Evolutionary conservation across 2,113 vertebrate genomes (phyloP).

Genomic region (Cyphomyrus discorhynchus): DNA sequence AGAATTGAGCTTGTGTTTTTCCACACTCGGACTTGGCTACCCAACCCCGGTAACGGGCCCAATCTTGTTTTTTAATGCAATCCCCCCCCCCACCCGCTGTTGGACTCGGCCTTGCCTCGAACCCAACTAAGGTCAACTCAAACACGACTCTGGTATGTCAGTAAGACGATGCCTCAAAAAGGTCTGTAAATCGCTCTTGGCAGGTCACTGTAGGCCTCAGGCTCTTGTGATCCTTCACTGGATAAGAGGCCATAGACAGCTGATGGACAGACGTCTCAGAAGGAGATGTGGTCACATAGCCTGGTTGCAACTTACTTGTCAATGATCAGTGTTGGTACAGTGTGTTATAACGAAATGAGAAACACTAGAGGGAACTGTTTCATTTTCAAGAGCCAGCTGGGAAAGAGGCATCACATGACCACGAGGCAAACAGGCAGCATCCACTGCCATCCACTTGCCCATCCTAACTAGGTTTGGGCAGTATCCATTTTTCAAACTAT

Average conservation of each 20-base stretch:
- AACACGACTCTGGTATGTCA: not conserved
- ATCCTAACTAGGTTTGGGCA: not conserved
- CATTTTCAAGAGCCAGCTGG: not conserved
- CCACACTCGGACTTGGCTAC: not conserved
- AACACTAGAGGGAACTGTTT: not conserved
- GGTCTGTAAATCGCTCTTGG: not conserved
- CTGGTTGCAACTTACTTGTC: not conserved
- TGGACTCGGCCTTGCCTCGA: not conserved
- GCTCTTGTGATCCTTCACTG: not conserved
- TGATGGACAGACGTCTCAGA: not conserved
- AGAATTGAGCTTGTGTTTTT: not conserved
- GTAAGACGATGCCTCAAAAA: not conserved
- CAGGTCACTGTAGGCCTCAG: not conserved
- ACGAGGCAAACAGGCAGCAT: not conserved
- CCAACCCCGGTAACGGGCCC: not conserved
- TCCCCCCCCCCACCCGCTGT: not conserved
- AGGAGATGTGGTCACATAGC: not conserved
- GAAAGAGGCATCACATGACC: not conserved
- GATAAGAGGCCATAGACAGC: not conserved
- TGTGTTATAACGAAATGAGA: not conserved
- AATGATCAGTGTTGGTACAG: not conserved
- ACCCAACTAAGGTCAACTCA: not conserved
- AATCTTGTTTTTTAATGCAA: not conserved
- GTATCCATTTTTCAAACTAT: not conserved
- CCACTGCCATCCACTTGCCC: not conserved